These are phyloP conservation scores for Pycnonotus jocosus DNA, from an alignment of 2,113 vertebrate species.

Conservation along the genomic window DNA sequence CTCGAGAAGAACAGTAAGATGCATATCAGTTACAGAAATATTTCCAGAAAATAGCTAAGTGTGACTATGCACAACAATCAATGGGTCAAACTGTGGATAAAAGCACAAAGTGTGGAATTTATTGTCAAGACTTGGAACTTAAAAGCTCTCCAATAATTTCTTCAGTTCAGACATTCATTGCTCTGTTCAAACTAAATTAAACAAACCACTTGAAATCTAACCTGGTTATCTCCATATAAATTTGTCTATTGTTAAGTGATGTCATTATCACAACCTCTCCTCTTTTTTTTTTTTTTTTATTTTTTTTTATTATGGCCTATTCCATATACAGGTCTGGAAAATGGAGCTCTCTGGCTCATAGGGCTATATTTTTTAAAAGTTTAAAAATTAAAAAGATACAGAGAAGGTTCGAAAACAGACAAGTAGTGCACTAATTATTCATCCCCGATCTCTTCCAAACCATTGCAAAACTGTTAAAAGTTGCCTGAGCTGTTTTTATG, in stretches of 20 bases:
- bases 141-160: not conserved
- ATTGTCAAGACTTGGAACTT: not conserved
- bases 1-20: not conserved
- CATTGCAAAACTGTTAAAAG: not conserved
- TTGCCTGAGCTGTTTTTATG: not conserved
- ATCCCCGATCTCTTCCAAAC: not conserved
- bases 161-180: constrained; percentile 12
- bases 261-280: not conserved
- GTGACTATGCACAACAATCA: not conserved
- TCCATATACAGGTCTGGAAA: not conserved
- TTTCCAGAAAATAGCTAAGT: not conserved
- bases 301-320: not conserved
- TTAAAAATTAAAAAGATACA: not conserved
- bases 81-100: not conserved
- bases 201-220: not conserved
- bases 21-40: not conserved
- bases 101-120: not conserved
- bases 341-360: not conserved
- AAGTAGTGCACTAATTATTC: not conserved
- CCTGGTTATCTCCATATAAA: not conserved
- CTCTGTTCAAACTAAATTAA: not conserved
- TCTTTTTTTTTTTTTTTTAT: not conserved
- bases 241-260: not conserved
- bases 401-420: not conserved
- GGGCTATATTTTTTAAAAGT: not conserved